These are phyloP conservation scores for Heliangelus exortis DNA, from an alignment of 2,797 vertebrate species.

Conservation along the genomic window DNA sequence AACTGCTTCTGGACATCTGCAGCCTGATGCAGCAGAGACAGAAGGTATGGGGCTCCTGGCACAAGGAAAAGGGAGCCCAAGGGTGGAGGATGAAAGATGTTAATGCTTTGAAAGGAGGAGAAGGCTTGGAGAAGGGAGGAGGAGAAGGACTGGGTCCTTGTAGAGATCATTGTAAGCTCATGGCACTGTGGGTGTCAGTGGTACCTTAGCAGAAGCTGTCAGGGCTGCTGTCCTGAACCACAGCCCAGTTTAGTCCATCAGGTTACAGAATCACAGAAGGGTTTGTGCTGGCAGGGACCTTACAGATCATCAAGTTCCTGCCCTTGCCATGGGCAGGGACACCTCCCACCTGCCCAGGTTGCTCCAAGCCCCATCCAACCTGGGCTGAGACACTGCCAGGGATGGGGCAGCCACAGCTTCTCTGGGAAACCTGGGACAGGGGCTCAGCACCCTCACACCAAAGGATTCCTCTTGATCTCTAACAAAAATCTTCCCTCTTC, in stretches of 20 bases:
- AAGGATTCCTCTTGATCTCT: too few species aligned
- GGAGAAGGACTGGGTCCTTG: background rate
- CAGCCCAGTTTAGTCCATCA: background rate
- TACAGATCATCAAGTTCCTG: too few species aligned
- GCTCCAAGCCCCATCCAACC: too few species aligned
- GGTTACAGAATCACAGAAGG: background rate
- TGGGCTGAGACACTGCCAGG: too few species aligned
- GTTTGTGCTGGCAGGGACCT: too few species aligned
- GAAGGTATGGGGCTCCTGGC: accelerated
- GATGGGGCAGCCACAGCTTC: too few species aligned
- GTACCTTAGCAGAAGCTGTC: background rate
- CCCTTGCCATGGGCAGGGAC: too few species aligned
- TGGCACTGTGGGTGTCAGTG: background rate
- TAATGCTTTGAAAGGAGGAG: background rate
- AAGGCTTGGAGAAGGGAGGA: background rate
- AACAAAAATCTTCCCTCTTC: too few species aligned
- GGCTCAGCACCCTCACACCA: too few species aligned
- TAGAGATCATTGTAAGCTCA: background rate
- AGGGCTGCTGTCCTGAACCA: background rate
- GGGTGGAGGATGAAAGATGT: background rate
- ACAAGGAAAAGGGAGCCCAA: background rate
- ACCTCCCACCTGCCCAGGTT: too few species aligned
- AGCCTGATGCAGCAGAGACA: background rate
- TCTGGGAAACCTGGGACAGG: too few species aligned
- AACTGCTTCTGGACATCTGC: background rate